Base-by-base conservation (phyloP, 2,888 invertebrate genomes). In the Eupithecia pulchellata region DNA sequence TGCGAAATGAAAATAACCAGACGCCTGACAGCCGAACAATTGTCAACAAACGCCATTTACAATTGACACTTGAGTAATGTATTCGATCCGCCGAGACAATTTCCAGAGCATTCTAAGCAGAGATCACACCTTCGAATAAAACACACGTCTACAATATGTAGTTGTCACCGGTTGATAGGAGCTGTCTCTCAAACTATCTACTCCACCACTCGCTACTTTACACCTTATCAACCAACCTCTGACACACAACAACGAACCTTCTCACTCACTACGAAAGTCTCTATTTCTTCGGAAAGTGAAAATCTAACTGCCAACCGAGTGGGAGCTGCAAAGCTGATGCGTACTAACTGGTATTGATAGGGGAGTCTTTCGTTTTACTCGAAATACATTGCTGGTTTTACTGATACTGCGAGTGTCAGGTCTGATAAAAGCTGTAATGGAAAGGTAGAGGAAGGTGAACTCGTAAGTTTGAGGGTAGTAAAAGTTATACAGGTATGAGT, bases 101-200 rank as follows among this genome's bases (percentile, higher is more conserved):
- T 89, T 87, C 82, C 84, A 83, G 83, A 86, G 82, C 81, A 84
- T 86, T 88, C 88, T 83, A 86, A 87, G 85, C 87, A 87, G 85
- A 88, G 87, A 89, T 89, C 89, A 88, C 89, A 90, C 89, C 89
- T 89, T 86, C 87, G 83, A 89, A 91, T 91, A 90, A 91, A 91
- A 92, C 89, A 90, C 86, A 85, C 86, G 85, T 87, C 84, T 81
- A 88, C 92, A 91, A 92, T 94, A 93, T 91, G 91, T 93, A 92
- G 91, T 88, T 93, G 93, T 93, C 93, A 92, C 86, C 82, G 79
- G 84, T 90, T 94, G 93, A 94, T 93, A 93, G 93, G 85, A 88
- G 86, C 91, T 92, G 93, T 92, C 93, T 91, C 82, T 94, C 93
- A 92, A 92, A 90, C 91, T 91, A 91, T 91, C 89, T 87, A 84